Evolutionary conservation across 2,888 invertebrate genomes (phyloP).

Genomic region (Phytoseiulus persimilis): DNA sequence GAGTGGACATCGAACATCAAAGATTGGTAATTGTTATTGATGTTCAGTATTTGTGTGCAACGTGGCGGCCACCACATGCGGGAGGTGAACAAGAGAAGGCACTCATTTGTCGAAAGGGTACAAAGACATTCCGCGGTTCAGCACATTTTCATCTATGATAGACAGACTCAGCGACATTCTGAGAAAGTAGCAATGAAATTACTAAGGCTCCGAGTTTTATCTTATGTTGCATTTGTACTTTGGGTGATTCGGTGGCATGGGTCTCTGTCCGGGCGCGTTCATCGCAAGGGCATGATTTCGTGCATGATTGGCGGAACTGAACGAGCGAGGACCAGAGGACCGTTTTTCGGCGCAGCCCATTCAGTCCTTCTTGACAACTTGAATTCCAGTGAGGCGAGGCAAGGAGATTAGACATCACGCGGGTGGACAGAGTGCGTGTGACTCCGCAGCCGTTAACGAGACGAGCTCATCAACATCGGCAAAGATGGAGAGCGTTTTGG

Average conservation of each 20-base stretch:
- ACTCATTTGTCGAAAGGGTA: constrained; percentile 5
- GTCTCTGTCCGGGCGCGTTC: neutral
- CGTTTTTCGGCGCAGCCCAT: neutral
- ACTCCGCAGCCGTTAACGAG: too few species aligned
- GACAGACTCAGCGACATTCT: neutral
- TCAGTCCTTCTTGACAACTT: neutral
- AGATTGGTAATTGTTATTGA: neutral
- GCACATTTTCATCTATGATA: neutral
- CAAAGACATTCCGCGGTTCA: neutral
- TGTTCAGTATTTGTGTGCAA: neutral
- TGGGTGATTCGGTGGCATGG: constrained; percentile 31
- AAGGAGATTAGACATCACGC: neutral
- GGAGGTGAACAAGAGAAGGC: neutral
- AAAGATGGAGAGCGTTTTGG: neutral
- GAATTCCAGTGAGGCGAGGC: neutral
- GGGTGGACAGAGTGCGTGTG: neutral
- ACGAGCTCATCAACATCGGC: too few species aligned
- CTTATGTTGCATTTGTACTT: constrained; percentile 37
- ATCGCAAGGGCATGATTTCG: neutral
- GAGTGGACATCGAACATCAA: neutral
- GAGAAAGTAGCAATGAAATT: constrained; percentile 15
- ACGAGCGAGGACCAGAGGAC: neutral
- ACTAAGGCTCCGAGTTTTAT: neutral
- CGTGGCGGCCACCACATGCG: constrained; percentile 5
- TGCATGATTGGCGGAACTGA: neutral